phyloP scores from a whole-genome alignment of 2,797 vertebrate species.

The Cetoscarus ocellatus region DNA sequence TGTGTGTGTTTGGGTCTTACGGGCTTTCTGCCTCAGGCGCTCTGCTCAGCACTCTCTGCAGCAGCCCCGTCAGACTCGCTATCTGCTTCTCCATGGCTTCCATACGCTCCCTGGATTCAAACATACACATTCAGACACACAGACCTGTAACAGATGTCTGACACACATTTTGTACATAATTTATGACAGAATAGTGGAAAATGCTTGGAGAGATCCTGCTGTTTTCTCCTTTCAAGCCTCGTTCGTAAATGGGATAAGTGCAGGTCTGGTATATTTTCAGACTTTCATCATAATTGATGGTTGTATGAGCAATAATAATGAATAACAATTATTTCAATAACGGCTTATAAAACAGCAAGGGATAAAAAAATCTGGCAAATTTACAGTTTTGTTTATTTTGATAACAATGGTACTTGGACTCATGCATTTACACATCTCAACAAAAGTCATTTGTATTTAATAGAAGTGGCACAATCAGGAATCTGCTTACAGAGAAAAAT shows the following conservation, averaged over 20 bases:
- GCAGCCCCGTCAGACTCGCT: conserved; percentile 95
- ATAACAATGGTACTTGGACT: no score
- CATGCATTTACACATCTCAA: background rate
- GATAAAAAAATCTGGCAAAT: background rate
- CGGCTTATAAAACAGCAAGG: background rate
- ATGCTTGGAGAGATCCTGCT: no score
- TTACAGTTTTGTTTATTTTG: background rate
- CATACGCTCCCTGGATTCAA: conserved; percentile 91
- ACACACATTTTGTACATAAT: background rate
- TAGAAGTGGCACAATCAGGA: background rate
- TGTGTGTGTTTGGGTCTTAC: conserved; percentile 73
- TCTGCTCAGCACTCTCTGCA: conserved; percentile 94
- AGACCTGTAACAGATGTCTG: conserved; percentile 1
- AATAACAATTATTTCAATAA: background rate
- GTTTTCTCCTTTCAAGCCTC: background rate
- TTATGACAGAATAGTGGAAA: background rate
- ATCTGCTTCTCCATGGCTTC: conserved; percentile 99
- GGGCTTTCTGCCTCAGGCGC: conserved; percentile 90
- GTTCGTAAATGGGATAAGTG: background rate
- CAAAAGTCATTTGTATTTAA: background rate
- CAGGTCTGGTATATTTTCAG: background rate
- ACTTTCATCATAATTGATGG: background rate
- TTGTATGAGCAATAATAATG: background rate
- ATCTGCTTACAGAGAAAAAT: background rate
- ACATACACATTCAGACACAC: conserved; percentile 9